phyloP scores from a whole-genome alignment of 2,113 vertebrate genomes.

The Nothobranchius furzeri region DNA sequence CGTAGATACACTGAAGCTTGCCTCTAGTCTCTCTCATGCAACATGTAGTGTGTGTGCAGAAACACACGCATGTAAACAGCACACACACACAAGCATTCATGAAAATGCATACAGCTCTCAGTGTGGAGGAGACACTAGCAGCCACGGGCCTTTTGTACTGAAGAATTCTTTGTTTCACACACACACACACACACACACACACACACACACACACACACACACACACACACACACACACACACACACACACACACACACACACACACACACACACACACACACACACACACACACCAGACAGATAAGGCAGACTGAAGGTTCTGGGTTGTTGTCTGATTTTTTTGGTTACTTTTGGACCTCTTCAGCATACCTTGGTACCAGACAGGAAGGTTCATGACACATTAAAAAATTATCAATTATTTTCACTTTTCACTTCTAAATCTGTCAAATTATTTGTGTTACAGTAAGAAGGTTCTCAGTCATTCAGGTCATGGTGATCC shows the following conservation, averaged over 20 bases:
- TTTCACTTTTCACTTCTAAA: too few species aligned
- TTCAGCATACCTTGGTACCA: not conserved
- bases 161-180: constrained; percentile 56
- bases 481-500: too few species aligned
- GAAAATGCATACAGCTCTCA: constrained; percentile 35
- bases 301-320: constrained; percentile 16
- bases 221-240: not conserved
- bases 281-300: not conserved
- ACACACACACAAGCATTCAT: constrained; percentile 1
- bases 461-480: too few species aligned
- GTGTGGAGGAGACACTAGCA: constrained; percentile 38
- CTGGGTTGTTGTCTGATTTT: constrained; percentile 24
- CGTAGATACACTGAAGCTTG: constrained; percentile 22
- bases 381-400: too few species aligned
- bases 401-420: too few species aligned
- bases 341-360: constrained; percentile 16
- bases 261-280: not conserved
- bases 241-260: constrained; percentile 14
- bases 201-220: constrained; percentile 3
- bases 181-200: constrained; percentile 14
- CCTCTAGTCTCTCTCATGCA: constrained; percentile 31
- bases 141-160: constrained; percentile 45
- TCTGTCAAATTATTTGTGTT: too few species aligned
- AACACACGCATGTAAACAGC: constrained; percentile 39
- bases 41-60: constrained; percentile 20